A percentile compares a stretch with the other conserved stretches of the same genome.
Evolutionary conservation across 1,140 invertebrate genomes (phyloP).

Genomic region (Doryteuthis pealeii): DNA sequence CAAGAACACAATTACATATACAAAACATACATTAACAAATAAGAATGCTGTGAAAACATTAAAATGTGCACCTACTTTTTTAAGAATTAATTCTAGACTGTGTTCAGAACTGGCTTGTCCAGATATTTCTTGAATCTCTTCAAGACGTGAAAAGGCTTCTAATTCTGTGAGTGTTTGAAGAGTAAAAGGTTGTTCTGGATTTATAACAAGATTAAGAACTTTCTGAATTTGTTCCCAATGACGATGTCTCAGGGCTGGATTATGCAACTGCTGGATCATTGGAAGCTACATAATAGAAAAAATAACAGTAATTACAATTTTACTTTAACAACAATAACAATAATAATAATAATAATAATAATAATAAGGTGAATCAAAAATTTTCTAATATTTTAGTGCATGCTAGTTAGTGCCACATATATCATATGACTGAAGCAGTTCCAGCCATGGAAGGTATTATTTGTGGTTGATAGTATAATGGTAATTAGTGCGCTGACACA

Average conservation of each 20-base stretch:
- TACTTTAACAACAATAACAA: too few species aligned
- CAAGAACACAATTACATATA: too few species aligned
- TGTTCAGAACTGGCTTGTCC: not conserved
- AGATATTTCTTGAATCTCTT: not conserved
- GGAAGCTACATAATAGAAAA: conserved; percentile 35
- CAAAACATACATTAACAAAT: too few species aligned
- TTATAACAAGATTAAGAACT: conserved; percentile 40
- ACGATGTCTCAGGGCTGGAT: conserved; percentile 53
- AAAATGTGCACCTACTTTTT: not conserved
- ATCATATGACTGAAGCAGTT: too few species aligned
- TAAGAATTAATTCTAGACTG: not conserved
- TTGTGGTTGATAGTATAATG: too few species aligned
- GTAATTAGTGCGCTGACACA: too few species aligned
- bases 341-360: conserved; percentile 16
- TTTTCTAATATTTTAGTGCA: not conserved
- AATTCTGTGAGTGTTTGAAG: not conserved
- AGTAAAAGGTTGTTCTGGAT: not conserved
- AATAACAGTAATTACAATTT: too few species aligned
- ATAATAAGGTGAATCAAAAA: not conserved
- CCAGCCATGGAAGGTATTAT: too few species aligned
- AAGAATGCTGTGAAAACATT: too few species aligned
- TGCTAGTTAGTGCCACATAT: too few species aligned
- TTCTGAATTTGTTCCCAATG: conserved; percentile 57
- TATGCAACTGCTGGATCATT: conserved; percentile 56
- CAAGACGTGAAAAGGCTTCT: not conserved